Base-by-base conservation (phyloP, 2,113 vertebrate species). In the Psophia crepitans region DNA sequence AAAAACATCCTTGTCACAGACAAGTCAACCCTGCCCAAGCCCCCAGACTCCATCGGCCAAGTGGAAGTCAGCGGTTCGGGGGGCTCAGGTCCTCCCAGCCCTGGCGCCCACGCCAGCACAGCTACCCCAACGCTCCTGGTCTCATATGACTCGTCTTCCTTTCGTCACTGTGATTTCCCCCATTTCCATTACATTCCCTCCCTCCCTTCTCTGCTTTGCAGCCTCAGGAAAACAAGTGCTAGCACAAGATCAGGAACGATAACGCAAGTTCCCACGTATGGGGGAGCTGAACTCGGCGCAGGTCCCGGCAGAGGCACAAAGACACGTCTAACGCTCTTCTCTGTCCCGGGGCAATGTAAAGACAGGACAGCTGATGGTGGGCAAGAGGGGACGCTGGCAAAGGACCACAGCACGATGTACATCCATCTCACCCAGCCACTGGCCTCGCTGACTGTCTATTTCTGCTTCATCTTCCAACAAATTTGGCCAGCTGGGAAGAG, bases 211-310 rank as follows among this genome's bases (percentile, higher is more conserved):
- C 30, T 61, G 63, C 64, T 64, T 60, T 44, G 56, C 56, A 75
- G 85, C 61, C 39, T 46, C 39, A 64, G 66, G 39, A 54, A 41
- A 86, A 49, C 49, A 43, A 54, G 39, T 6, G 10, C 44, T 39
- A 23, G 18, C 24, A 6, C 28, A n/a, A 11, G 22, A 33, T 6
- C 12, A 53, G 46, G 64, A 53, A 23, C 1, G n/a, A 21, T 12
- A 81, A 28, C 0, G 2, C n/a, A 35, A 48, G 54, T 27, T 12
- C 16, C 27, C n/a, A 60, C 2, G 0, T 9, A 13, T 2, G 0
- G 0, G 10, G 27, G 39, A 58, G 30, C 14, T 1, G 2, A 60
- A n/a, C 9, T 9, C 9, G 1, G 19, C 2, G 3, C 49, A 39
- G 39, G 51, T 11, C 46, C 30, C 18, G 54, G 23, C 16, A 63